These are phyloP conservation scores for Synchiropus splendidus DNA, from an alignment of 2,113 vertebrate genomes.

Conservation along the genomic window DNA sequence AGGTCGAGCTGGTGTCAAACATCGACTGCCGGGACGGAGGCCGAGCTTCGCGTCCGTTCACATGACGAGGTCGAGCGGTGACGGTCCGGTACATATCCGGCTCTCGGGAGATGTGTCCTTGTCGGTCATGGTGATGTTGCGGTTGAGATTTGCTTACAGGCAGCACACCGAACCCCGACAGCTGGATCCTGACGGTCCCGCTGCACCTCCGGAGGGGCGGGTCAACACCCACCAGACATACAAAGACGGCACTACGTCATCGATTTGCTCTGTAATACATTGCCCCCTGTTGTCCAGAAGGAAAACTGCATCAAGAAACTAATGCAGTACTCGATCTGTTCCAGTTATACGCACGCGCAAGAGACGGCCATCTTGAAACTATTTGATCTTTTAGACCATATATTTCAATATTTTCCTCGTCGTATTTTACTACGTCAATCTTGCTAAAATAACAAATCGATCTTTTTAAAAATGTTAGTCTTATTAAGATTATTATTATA, in stretches of 20 bases:
- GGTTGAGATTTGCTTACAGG: constrained; percentile 59
- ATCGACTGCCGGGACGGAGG: background rate
- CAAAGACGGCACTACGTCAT: constrained; percentile 67
- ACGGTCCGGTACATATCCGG: background rate
- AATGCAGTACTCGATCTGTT: background rate
- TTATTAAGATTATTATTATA: too few species aligned
- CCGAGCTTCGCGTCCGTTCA: constrained; percentile 10
- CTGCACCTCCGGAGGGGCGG: constrained; percentile 55
- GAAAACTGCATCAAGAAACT: constrained; percentile 4
- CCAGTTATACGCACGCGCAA: too few species aligned
- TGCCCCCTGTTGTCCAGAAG: constrained; percentile 35
- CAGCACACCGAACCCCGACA: constrained; percentile 12
- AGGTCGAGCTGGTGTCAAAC: constrained; percentile 7
- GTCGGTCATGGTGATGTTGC: constrained; percentile 15
- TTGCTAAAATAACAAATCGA: too few species aligned
- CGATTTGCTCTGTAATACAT: background rate
- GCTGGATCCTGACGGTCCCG: constrained; percentile 10
- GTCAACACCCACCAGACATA: constrained; percentile 54
- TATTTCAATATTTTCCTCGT: too few species aligned
- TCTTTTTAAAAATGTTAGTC: too few species aligned
- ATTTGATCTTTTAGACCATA: too few species aligned
- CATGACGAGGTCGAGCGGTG: constrained; percentile 19
- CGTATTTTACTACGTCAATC: too few species aligned
- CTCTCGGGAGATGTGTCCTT: background rate
- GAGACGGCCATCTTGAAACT: too few species aligned